Evolutionary conservation across 1,140 invertebrate species (phyloP).

Genomic region (Ruditapes philippinarum): DNA sequence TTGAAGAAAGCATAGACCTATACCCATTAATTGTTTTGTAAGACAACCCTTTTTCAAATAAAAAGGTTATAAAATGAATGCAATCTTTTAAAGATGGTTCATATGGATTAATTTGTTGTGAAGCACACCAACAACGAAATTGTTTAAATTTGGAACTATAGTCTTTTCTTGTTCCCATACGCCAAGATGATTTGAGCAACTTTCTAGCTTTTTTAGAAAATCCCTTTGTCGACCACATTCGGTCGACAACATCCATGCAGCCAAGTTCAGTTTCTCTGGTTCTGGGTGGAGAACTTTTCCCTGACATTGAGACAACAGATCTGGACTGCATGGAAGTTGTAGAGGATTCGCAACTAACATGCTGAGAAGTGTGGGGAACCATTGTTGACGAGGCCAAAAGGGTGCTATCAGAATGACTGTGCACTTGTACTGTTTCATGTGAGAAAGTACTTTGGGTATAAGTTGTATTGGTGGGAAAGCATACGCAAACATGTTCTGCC

Average conservation of each 20-base stretch:
- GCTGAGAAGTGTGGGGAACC: not conserved
- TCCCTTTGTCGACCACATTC: conserved; percentile 43
- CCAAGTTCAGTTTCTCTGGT: not conserved
- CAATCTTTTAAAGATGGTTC: no score
- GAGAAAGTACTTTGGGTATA: not conserved
- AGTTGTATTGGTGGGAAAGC: conserved; percentile 4
- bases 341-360: not conserved
- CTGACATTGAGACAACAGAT: not conserved
- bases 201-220: conserved; percentile 10
- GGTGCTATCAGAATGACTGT: not conserved
- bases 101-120: no score
- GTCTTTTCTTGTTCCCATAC: no score
- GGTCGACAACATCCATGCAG: conserved; percentile 58
- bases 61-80: no score
- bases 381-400: not conserved
- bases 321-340: not conserved
- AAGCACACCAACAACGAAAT: no score
- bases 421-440: not conserved
- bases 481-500: conserved; percentile 55
- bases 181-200: no score
- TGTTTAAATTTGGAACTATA: no score
- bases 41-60: no score
- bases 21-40: no score
- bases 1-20: no score
- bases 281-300: not conserved